phyloP scores from a whole-genome alignment of 1,140 invertebrate species.

The Macrosteles quadrilineatus region DNA sequence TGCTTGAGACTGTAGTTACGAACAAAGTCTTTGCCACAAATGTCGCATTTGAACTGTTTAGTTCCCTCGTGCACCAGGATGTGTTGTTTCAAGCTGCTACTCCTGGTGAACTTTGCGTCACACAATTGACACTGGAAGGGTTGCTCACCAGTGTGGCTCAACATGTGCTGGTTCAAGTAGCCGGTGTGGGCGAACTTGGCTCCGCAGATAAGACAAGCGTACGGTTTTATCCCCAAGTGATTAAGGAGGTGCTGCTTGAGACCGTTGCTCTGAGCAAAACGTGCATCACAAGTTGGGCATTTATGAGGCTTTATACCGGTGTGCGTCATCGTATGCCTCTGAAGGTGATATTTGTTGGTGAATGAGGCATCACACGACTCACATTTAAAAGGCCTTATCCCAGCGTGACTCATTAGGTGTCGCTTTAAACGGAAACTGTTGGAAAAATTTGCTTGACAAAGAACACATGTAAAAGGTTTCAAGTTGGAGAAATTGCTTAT shows the following conservation, averaged over 20 bases:
- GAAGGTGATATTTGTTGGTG: not conserved
- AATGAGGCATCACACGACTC: not conserved
- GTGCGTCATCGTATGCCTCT: not conserved
- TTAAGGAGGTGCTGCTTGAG: not conserved
- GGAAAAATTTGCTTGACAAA: no score
- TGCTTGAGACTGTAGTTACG: not conserved
- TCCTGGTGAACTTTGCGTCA: not conserved
- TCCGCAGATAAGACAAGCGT: not conserved
- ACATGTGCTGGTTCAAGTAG: not conserved
- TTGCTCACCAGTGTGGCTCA: not conserved
- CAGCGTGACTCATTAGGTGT: no score
- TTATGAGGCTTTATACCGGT: not conserved
- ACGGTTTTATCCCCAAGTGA: not conserved
- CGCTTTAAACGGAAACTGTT: no score
- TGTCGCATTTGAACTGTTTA: not conserved
- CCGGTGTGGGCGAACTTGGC: not conserved
- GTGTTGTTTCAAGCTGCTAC: not conserved
- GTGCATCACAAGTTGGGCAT: not conserved
- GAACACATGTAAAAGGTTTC: no score
- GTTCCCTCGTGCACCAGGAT: not conserved
- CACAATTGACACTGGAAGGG: not conserved
- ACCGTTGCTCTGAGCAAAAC: not conserved
- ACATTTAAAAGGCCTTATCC: no score
- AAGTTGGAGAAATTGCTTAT: no score
- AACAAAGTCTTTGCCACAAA: not conserved